Base-by-base conservation (phyloP, 1,140 invertebrate species). In the Drosophila busckii region DNA sequence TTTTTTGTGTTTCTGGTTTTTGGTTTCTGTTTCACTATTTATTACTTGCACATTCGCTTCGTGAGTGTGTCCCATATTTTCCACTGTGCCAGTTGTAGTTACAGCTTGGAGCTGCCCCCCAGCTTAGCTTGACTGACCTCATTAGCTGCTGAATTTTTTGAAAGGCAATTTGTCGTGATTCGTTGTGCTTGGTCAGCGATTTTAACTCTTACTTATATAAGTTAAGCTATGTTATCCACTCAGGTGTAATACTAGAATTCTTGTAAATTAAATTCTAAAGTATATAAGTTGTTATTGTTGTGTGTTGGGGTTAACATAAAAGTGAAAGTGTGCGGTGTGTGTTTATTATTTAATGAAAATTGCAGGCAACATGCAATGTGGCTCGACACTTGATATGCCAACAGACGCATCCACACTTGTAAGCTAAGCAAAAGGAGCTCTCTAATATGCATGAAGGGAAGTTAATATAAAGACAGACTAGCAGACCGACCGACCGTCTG, bases 261-360 rank as follows among this genome's bases (percentile, higher is more conserved):
- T 37, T 7, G 20, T 37, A n/a, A n/a, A n/a, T n/a, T n/a, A n/a
- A n/a, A n/a, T n/a, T n/a, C n/a, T n/a, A n/a, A n/a, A n/a, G n/a
- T n/a, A n/a, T 37, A 37, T 17, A 35, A 9, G 15, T 38, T 38
- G 38, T 40, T 29, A 16, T 42, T 68, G 44, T 13, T 7, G 13
- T 2, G 22, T 40, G 34, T 16, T 10, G 5, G 2, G 23, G 59
- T 52, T 67, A 73, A 73, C 67, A 60, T 55, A 65, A 78, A 80
- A 78, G 71, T 60, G 67, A 78, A 80, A 78, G 71, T 78, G 31
- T 9, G 22, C 40, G 40, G 22, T 40, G 49, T 35, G 63, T 78
- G 61, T 73, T 82, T 60, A 73, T 75, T 80, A 65, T 73, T 75
- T 61, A 54, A 70, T 65, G 64, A 55, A 82, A 82, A 75, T 70